Evolutionary conservation across 2,113 vertebrate species (phyloP).

Genomic region (Columba janthina): DNA sequence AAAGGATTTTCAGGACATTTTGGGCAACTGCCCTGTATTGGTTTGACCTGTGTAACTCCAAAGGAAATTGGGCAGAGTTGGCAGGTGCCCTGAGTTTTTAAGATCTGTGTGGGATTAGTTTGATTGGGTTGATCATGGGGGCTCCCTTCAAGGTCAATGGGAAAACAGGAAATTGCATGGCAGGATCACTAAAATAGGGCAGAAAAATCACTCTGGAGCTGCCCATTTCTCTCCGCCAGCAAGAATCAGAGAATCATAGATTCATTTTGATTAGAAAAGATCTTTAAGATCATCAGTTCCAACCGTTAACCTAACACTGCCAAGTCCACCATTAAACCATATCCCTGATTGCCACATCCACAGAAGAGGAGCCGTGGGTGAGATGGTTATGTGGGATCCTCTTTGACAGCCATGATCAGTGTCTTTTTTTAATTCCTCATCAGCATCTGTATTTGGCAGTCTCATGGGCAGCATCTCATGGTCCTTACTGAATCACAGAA

Average conservation of each 20-base stretch:
- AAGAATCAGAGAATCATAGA: neutral
- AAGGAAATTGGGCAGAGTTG: neutral
- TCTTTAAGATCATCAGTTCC: too few relatives aligned
- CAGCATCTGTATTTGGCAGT: neutral
- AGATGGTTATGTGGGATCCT: neutral
- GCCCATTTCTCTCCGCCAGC: fast-evolving
- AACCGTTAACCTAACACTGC: too few relatives aligned
- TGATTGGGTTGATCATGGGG: neutral
- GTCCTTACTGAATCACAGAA: neutral
- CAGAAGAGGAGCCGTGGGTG: neutral
- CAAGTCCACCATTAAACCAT: too few relatives aligned
- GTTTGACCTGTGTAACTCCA: neutral
- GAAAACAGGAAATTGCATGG: neutral
- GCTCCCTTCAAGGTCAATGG: neutral
- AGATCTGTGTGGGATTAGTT: neutral
- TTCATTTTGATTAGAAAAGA: neutral
- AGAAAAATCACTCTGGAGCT: neutral
- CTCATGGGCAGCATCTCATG: neutral
- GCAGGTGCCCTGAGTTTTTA: neutral
- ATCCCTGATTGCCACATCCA: neutral
- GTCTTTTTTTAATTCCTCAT: neutral
- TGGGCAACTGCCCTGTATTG: neutral
- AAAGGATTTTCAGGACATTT: neutral
- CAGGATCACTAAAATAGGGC: neutral
- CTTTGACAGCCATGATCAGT: fast-evolving